Base-by-base conservation (phyloP, 37 sponge, comb jelly and placozoan species). In the Ianthella basta region DNA sequence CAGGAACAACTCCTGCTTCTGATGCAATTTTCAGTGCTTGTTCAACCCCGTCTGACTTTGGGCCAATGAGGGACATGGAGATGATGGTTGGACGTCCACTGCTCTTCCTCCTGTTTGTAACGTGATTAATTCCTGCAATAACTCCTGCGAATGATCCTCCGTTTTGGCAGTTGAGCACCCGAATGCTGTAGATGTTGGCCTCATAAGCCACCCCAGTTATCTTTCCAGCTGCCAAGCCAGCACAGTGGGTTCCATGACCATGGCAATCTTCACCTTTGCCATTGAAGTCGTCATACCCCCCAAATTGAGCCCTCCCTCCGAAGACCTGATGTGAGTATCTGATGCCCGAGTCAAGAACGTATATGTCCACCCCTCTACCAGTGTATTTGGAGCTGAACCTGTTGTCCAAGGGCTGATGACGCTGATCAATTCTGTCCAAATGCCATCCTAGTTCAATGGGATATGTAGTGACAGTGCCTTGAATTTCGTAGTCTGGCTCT, bases 241-340 rank as follows among this genome's bases (percentile, higher is more conserved):
- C 91, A 4, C 87, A 88, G 72, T 92, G 92, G 18, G 92, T 89
- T 1, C 92, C 92, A 60, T 92, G 92, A 6, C 92, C 89, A 72
- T 86, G 73, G 55, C 92, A 92, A 37, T 92, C 94, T 0, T 24
- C 13, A 0, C 94, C 94, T 25, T 66, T 80, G 24, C 83, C 37
- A 21, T 19, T 40, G 20, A 69, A 50, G 69, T 67, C 60, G 34
- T 83, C 84, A 64, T 66, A 83, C 30, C 84, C 84, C 20, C 70
- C 84, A 83, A 53, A 83, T 10, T 38, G 32, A 30, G 84, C 84
- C 21, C 84, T 39, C 38, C 40, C 73, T 72, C 40, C 73, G n/a
- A 83, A 83, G 24, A 67, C 84, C 6, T 38, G 38, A 64, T 83
- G 84, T 36, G 39, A 44, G 72, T 65, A 83, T 35, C 84, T 83